A percentile compares a stretch with the other conserved stretches of the same genome.
phyloP scores from a whole-genome alignment of 2,797 vertebrate species.

The Ceyx erithaca region DNA sequence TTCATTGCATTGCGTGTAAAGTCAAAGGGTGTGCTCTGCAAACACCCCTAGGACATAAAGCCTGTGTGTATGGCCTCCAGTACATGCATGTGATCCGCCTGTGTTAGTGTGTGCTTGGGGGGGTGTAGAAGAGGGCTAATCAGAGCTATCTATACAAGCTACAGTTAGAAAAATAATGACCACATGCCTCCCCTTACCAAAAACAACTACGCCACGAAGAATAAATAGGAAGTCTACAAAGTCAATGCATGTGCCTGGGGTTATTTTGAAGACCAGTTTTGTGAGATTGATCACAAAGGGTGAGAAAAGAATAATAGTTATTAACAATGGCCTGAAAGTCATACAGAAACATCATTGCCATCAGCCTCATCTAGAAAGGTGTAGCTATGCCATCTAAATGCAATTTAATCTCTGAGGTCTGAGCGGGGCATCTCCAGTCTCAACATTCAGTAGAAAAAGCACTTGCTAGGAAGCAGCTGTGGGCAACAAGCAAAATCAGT shows the following conservation, averaged over 20 bases:
- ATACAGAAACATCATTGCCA: neutral
- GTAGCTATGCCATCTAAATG: neutral
- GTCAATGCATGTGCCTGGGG: neutral
- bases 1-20: neutral
- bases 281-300: neutral
- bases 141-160: neutral
- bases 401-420: neutral
- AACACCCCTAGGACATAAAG: neutral
- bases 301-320: neutral
- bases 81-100: neutral
- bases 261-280: constrained; percentile 11
- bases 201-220: neutral
- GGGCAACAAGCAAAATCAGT: neutral
- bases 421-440: neutral
- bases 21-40: neutral
- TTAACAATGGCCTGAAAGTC: neutral
- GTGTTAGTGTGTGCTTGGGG: rapidly evolving
- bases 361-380: neutral
- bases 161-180: neutral
- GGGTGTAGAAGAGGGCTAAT: neutral
- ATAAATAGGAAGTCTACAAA: constrained; percentile 8
- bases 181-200: neutral
- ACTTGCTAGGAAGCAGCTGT: neutral
- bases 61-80: rapidly evolving
- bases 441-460: neutral